Evolutionary conservation across 2,888 invertebrate genomes (phyloP), one percentile per base, ranked within the genome.

Genomic region (Tipula lateralis): DNA sequence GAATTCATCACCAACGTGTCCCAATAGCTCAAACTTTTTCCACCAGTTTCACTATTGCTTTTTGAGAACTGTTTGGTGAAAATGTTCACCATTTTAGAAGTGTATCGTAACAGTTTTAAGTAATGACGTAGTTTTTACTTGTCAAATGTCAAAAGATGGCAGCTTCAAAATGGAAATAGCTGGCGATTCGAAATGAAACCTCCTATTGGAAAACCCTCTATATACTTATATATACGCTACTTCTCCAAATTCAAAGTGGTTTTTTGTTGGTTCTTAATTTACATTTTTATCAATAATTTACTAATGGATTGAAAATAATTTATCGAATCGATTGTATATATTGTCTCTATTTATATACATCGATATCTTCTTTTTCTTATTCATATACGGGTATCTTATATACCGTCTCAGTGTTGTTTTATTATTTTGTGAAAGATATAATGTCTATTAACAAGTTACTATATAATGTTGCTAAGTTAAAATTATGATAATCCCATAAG

Each of bases 231-330:
- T 44, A 44, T 44, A n/a, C 7, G 39, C n/a, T 44, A n/a, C 44
- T n/a, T 44, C 44, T 44, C n/a, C 1, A 39, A n/a, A 44, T 4
- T 44, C 66, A 66, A 66, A 66, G 66, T 66, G 66, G n/a, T 66
- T 66, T 66, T 66, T 66, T 44, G n/a, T 44, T 44, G 44, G 44
- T 44, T 66, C 24, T 24, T 66, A 66, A 66, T 66, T 66, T 66
- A 66, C 66, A 66, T 66, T 66, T 66, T 66, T 66, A 66, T 66
- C 66, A 66, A 66, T 66, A 66, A 66, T 66, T 66, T 66, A 66
- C 66, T 66, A 66, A 66, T 66, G 66, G 66, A 66, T 66, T 24
- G 24, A 9, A 66, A 66, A 24, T 66, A 66, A 66, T 66, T 66
- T 66, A 66, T 66, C 66, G 66, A 66, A 44, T 44, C 44, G 44